Percentiles rank a stretch among this genome's conserved stretches.
phyloP scores from a whole-genome alignment of 2,888 invertebrate species.

The Netelia inedita region DNA sequence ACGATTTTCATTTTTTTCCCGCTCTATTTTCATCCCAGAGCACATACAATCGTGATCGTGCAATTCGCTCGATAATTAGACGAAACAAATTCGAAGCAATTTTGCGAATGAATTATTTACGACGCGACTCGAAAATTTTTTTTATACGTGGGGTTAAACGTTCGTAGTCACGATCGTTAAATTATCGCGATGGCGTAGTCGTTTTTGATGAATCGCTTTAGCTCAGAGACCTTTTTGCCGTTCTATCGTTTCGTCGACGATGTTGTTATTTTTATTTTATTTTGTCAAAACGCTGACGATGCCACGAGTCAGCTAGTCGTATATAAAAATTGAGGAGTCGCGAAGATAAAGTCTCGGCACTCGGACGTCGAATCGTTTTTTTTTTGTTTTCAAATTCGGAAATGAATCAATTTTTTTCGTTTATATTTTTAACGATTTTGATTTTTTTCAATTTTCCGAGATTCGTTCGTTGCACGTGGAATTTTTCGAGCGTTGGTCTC shows the following conservation, averaged over 20 bases:
- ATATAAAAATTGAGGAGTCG: conserved; percentile 28
- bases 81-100: conserved; percentile 34
- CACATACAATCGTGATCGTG: not conserved
- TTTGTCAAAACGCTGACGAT: conserved; percentile 38
- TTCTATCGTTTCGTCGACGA: not conserved
- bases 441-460: conserved; percentile 14
- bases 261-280: conserved; percentile 13
- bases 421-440: not conserved
- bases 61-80: conserved; percentile 7
- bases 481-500: conserved; percentile 69
- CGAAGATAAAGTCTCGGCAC: not conserved
- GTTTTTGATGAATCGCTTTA: too few relatives aligned
- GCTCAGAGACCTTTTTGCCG: not conserved
- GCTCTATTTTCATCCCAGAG: not conserved
- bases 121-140: not conserved
- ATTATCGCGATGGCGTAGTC: not conserved
- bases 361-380: conserved; percentile 11
- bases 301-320: conserved; percentile 1
- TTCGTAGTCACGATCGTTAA: not conserved
- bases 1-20: not conserved
- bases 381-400: not conserved
- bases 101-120: conserved; percentile 29
- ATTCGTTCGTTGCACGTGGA: conserved; percentile 47
- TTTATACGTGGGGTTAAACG: not conserved
- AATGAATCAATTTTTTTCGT: conserved; percentile 6